Base-by-base conservation (phyloP, 2,113 vertebrate genomes). In the Fulica atra region DNA sequence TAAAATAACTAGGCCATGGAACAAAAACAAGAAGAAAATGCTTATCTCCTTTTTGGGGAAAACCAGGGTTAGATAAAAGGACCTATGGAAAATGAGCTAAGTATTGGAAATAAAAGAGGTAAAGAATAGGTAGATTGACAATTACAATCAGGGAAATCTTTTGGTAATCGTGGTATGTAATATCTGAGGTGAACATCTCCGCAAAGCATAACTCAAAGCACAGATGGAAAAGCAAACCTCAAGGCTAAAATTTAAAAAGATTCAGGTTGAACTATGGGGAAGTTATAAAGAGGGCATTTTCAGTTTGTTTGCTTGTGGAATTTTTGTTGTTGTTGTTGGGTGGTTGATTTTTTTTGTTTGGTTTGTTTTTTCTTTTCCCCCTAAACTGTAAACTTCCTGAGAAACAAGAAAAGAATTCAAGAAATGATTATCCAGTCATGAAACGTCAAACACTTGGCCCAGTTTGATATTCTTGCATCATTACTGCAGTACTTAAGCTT, bases 361-460 rank as follows among this genome's bases (percentile, higher is more conserved):
- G 48, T 20, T n/a, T 64, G 28, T 24, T 31, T 63, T 28, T 5
- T 9, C 42, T 56, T 35, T 36, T 23, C 6, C 1, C 9, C 15
- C 35, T n/a, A 51, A 63, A 18, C 19, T 14, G 1, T 60, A 63
- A 66, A 40, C 12, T 64, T 6, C 1, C 11, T 42, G 21, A 73
- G 9, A 66, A 92, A 81, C 7, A 31, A 35, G 40, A 76, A 28
- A 23, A 4, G 61, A 65, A 82, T 66, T 69, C 10, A 29, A 70
- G 9, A 53, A 46, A 48, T 48, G 10, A 59, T 84, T 54, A 50
- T 5, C 6, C 8, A 78, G 6, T 65, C 10, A 11, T 74, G 31
- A 56, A 68, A 36, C 0, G 7, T 46, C 14, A 36, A 36, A 25
- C 1, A 0, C 3, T 40, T 78, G 31, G 2, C 6, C 7, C 7